Percentiles rank a stretch among this genome's conserved stretches.
Evolutionary conservation across 2,113 vertebrate genomes (phyloP).

Genomic region (Gila orcuttii): DNA sequence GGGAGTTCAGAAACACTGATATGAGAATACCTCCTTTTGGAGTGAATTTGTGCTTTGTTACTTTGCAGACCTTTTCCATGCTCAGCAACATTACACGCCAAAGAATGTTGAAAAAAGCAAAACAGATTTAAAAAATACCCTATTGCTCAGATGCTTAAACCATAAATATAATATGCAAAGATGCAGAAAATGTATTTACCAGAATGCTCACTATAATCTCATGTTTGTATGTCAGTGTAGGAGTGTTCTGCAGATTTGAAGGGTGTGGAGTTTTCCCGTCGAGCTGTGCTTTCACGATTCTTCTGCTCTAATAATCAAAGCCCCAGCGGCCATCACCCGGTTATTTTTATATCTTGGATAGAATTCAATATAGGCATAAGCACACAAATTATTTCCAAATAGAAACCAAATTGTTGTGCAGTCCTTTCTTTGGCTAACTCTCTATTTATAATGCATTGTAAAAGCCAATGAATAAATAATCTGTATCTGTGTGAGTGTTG

Average conservation of each 20-base stretch:
- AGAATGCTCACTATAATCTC: neutral
- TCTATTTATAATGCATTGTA: neutral
- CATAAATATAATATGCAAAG: neutral
- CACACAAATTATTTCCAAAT: slow-evolving; percentile 17
- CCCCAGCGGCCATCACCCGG: slow-evolving; percentile 58
- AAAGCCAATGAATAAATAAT: neutral
- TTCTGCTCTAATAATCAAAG: slow-evolving; percentile 80
- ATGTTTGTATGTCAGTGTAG: neutral
- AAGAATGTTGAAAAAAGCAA: too few species aligned
- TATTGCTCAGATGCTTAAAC: neutral
- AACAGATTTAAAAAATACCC: neutral
- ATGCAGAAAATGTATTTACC: neutral
- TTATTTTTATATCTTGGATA: slow-evolving; percentile 62
- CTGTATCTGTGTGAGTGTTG: too few species aligned
- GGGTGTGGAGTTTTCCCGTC: slow-evolving; percentile 34
- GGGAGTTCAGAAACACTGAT: too few species aligned
- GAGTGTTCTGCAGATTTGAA: neutral
- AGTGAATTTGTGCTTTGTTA: too few species aligned
- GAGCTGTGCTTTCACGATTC: slow-evolving; percentile 63
- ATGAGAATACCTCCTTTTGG: too few species aligned
- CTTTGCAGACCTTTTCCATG: too few species aligned
- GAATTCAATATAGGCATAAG: slow-evolving; percentile 40
- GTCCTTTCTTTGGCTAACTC: neutral
- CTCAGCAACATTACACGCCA: too few species aligned
- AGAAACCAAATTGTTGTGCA: neutral